Evolutionary conservation across 2,888 invertebrate species (phyloP).

Genomic region (Candidula unifasciata): DNA sequence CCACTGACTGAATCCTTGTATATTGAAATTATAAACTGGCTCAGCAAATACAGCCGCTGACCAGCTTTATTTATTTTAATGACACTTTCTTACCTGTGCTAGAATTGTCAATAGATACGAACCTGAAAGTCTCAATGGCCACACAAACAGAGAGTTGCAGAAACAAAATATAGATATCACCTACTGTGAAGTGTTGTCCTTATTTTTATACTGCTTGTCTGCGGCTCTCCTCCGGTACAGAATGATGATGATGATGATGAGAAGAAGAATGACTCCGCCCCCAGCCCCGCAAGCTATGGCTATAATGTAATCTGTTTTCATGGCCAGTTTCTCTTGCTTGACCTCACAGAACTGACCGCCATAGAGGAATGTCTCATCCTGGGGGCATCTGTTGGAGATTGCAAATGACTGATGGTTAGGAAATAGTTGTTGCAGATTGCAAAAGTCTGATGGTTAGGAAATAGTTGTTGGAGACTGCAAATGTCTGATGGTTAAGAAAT

Average conservation of each 20-base stretch:
- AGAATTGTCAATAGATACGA: too few species aligned
- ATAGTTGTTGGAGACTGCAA: too few species aligned
- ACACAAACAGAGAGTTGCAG: neutral
- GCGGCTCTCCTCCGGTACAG: neutral
- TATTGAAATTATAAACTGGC: too few species aligned
- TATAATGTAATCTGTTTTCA: conserved; percentile 41
- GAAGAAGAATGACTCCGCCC: conserved; percentile 48
- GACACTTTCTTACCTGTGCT: too few species aligned
- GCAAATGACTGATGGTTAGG: too few species aligned
- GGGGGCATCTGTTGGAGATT: conserved; percentile 26
- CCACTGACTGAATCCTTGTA: too few species aligned
- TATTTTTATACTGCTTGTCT: neutral
- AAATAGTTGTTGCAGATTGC: too few species aligned
- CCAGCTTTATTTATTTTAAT: too few species aligned
- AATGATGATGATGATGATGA: conserved; percentile 40
- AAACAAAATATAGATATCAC: neutral
- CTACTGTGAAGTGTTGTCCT: conserved; percentile 35
- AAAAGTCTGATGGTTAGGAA: too few species aligned
- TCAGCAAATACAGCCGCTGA: too few species aligned
- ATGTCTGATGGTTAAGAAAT: too few species aligned
- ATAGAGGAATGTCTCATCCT: conserved; percentile 33
- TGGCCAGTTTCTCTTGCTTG: conserved; percentile 40
- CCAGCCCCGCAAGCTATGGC: conserved; percentile 49
- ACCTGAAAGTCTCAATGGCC: too few species aligned
- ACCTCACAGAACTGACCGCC: conserved; percentile 39